These are phyloP conservation scores for Caloenas nicobarica DNA, from an alignment of 2,113 vertebrate genomes.

Conservation along the genomic window DNA sequence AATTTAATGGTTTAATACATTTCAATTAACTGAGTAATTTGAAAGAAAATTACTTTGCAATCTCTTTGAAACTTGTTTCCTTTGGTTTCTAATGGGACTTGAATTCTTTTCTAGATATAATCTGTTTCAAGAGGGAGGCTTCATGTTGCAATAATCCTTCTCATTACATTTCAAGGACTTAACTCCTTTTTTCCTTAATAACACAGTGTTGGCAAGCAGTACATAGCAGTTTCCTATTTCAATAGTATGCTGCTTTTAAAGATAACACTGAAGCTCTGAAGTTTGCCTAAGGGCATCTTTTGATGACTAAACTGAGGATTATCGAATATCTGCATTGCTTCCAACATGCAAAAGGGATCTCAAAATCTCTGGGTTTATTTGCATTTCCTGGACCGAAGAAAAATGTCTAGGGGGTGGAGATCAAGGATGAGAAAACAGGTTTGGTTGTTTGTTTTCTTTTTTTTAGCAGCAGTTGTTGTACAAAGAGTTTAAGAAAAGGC, in stretches of 20 bases:
- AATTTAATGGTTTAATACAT: constrained; percentile 21
- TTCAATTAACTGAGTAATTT: constrained; percentile 22
- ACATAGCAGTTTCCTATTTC: not conserved
- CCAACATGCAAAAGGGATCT: not conserved
- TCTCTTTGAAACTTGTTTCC: constrained; percentile 28
- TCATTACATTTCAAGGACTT: constrained; percentile 12
- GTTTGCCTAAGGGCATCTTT: not conserved
- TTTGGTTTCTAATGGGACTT: constrained; percentile 13
- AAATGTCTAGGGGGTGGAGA: not conserved
- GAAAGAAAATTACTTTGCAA: constrained; percentile 15
- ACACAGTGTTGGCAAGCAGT: not conserved
- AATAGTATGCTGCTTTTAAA: not conserved
- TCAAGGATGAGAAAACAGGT: not conserved
- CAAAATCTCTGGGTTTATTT: not conserved
- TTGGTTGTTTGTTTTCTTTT: too few relatives aligned
- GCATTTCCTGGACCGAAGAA: not conserved
- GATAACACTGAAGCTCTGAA: not conserved
- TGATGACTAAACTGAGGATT: not conserved
- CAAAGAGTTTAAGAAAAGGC: not conserved
- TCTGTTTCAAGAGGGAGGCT: constrained; percentile 10
- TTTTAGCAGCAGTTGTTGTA: not conserved
- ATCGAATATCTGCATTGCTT: not conserved
- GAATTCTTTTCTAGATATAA: not conserved
- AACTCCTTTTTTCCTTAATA: not conserved
- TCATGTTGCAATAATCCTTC: not conserved